A percentile compares a stretch with the other conserved stretches of the same genome.
Evolutionary conservation across 1,140 invertebrate species (phyloP).

Genomic region (Chironomus tepperi): DNA sequence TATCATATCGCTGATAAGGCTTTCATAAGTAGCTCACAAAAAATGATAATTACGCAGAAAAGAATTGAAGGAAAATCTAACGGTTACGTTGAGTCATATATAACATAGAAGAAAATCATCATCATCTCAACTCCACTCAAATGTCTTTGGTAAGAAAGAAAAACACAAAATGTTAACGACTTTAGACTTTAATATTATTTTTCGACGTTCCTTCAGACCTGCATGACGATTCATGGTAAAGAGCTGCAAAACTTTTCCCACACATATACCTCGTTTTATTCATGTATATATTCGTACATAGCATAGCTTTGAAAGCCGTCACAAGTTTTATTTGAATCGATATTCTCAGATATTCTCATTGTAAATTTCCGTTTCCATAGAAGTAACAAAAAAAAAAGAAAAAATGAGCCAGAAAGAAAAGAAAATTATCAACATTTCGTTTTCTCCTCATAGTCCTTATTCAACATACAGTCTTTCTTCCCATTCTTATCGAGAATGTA

Average conservation of each 20-base stretch:
- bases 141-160: not conserved
- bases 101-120: not conserved
- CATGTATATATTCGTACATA: not conserved
- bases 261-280: not conserved
- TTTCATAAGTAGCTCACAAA: too few species aligned
- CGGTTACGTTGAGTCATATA: too few species aligned
- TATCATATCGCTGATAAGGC: too few species aligned
- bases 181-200: slow-evolving; percentile 10
- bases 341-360: slow-evolving; percentile 24
- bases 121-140: not conserved
- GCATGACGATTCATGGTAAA: not conserved
- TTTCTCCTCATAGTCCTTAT: slow-evolving; percentile 4
- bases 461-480: not conserved
- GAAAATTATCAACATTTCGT: slow-evolving; percentile 20
- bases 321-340: slow-evolving; percentile 21
- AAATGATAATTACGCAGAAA: too few species aligned
- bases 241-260: not conserved
- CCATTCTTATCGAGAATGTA: slow-evolving; percentile 19
- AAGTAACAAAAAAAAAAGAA: slow-evolving; percentile 10
- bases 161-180: slow-evolving; percentile 13
- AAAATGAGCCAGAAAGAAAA: not conserved
- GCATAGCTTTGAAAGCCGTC: not conserved
- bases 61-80: too few species aligned
- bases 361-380: slow-evolving; percentile 24
- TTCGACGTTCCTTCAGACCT: not conserved